These are phyloP conservation scores for Dorcus hopei DNA, from an alignment of 2,888 invertebrate genomes.

Conservation along the genomic window DNA sequence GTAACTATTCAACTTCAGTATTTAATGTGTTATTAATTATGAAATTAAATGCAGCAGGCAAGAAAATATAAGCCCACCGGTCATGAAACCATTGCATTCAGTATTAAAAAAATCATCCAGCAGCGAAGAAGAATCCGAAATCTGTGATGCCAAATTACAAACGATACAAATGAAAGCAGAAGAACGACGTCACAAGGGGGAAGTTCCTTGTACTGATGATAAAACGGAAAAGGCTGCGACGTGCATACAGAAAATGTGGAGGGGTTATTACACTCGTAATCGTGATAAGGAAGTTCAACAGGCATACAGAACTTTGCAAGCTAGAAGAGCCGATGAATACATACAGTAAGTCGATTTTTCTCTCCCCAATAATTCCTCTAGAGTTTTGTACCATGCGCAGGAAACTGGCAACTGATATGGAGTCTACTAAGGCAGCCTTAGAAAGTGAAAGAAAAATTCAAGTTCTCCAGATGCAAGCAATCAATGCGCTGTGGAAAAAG, in stretches of 20 bases:
- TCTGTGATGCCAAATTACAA: conserved; percentile 65
- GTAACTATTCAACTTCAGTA: conserved; percentile 3
- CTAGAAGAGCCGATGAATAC: conserved; percentile 76
- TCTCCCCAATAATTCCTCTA: too few relatives aligned
- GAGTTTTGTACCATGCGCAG: conserved; percentile 46
- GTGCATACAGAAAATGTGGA: conserved; percentile 82
- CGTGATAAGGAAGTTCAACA: conserved; percentile 65
- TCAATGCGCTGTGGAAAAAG: conserved; percentile 86
- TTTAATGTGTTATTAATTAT: too few relatives aligned
- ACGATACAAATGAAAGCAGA: conserved; percentile 63
- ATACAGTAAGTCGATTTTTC: conserved; percentile 63
- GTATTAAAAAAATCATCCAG: conserved; percentile 44
- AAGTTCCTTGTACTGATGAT: conserved; percentile 40
- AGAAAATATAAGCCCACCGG: background rate
- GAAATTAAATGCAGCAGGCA: conserved; percentile 2
- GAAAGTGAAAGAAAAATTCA: conserved; percentile 84
- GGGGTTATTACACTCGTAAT: conserved; percentile 78
- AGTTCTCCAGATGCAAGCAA: conserved; percentile 86
- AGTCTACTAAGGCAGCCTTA: conserved; percentile 77
- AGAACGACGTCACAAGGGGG: conserved; percentile 42
- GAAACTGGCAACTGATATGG: conserved; percentile 79
- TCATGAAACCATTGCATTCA: conserved; percentile 31
- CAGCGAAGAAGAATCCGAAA: conserved; percentile 64
- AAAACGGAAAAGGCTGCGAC: conserved; percentile 62
- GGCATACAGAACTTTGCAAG: conserved; percentile 66